phyloP scores from a whole-genome alignment of 2,888 invertebrate species.

The Coleophora flavipennella region DNA sequence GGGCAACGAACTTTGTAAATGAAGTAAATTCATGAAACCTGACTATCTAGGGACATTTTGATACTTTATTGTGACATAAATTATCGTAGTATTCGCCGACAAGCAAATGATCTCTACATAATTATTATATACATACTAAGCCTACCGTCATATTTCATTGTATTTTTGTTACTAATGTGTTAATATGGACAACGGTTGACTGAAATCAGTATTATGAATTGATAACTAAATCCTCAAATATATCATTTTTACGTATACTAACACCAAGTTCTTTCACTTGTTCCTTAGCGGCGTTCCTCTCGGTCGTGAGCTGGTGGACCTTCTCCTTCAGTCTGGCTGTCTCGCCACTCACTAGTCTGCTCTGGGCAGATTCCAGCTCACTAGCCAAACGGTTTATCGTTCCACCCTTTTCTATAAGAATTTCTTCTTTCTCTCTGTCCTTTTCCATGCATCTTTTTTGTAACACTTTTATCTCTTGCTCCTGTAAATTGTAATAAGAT shows the following conservation, averaged over 20 bases:
- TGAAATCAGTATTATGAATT: too few species aligned
- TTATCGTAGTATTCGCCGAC: too few species aligned
- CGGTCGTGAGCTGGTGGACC: conserved; percentile 53
- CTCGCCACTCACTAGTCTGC: conserved; percentile 53
- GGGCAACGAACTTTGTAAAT: too few species aligned
- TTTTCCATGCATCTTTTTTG: conserved; percentile 69
- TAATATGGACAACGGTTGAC: too few species aligned
- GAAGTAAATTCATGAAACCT: too few species aligned
- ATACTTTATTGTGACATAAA: too few species aligned
- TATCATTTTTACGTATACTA: conserved; percentile 16
- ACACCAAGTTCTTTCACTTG: conserved; percentile 70
- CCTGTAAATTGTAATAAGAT: conserved; percentile 22
- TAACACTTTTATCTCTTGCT: conserved; percentile 67
- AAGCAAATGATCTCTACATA: too few species aligned
- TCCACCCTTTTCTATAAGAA: conserved; percentile 75
- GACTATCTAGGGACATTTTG: too few species aligned
- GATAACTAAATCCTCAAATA: too few species aligned
- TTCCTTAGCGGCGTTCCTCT: conserved; percentile 61
- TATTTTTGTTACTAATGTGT: too few species aligned
- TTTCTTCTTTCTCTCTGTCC: conserved; percentile 72
- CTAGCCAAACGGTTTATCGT: conserved; percentile 75
- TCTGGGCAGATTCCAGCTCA: conserved; percentile 75
- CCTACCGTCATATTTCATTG: too few species aligned
- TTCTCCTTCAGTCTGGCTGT: conserved; percentile 49
- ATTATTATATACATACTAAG: too few species aligned